phyloP scores from a whole-genome alignment of 1,140 invertebrate species.

The Centruroides sculpturatus region DNA sequence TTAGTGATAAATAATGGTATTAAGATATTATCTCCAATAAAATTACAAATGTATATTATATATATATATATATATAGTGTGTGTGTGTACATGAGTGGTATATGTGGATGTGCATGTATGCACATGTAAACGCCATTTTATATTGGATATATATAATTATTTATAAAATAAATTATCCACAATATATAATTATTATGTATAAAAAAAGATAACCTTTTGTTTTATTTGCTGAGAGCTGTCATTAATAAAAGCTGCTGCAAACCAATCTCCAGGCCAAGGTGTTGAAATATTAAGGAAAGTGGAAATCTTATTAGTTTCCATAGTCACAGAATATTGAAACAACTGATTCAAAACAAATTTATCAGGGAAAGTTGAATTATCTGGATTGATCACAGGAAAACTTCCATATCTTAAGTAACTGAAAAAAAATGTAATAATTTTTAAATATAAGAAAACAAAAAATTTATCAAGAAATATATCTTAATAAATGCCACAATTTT shows the following conservation, averaged over 20 bases:
- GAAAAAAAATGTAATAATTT: not conserved
- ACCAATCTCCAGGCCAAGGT: conserved; percentile 61
- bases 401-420: conserved; percentile 49
- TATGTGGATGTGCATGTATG: too few species aligned
- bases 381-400: conserved; percentile 57
- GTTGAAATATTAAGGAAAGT: conserved; percentile 14
- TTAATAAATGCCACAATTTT: too few species aligned
- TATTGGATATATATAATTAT: too few species aligned
- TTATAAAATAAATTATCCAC: too few species aligned
- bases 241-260: conserved; percentile 54
- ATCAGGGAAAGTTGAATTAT: conserved; percentile 47
- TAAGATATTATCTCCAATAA: too few species aligned
- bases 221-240: conserved; percentile 41
- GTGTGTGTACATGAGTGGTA: too few species aligned
- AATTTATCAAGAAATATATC: too few species aligned
- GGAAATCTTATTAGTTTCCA: conserved; percentile 9
- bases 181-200: too few species aligned
- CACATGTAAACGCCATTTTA: too few species aligned
- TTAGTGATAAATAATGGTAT: too few species aligned
- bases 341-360: conserved; percentile 35
- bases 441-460: not conserved
- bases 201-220: conserved; percentile 32
- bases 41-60: too few species aligned
- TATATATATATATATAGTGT: too few species aligned
- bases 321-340: conserved; percentile 11